These are phyloP conservation scores for Nannospalax galili DNA, from an alignment of 2,113 vertebrate genomes.

Conservation along the genomic window DNA sequence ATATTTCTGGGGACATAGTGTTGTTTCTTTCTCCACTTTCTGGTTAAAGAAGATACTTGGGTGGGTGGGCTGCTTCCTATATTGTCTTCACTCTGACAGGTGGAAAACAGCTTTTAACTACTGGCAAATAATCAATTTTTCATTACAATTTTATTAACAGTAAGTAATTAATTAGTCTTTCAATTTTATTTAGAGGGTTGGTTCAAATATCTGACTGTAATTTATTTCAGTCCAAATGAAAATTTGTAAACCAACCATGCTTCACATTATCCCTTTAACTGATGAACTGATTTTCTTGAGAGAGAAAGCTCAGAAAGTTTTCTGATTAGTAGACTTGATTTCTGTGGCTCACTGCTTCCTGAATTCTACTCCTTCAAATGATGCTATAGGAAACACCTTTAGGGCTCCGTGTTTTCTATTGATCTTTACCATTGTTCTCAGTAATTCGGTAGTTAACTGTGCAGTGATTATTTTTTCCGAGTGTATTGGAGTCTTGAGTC, in stretches of 20 bases:
- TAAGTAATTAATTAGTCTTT: slow-evolving; percentile 70
- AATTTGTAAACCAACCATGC: slow-evolving; percentile 61
- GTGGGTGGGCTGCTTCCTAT: slow-evolving; percentile 22
- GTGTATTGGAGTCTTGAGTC: background rate
- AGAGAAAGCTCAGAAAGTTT: slow-evolving; percentile 70
- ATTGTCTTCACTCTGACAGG: slow-evolving; percentile 49
- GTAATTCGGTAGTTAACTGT: slow-evolving; percentile 77
- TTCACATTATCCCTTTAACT: slow-evolving; percentile 60
- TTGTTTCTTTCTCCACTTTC: slow-evolving; percentile 52
- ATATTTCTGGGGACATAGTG: background rate
- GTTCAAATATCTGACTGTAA: slow-evolving; percentile 44
- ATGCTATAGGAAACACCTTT: slow-evolving; percentile 75
- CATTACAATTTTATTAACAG: slow-evolving; percentile 76
- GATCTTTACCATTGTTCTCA: slow-evolving; percentile 73
- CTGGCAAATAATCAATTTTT: slow-evolving; percentile 72
- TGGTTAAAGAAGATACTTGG: slow-evolving; percentile 30
- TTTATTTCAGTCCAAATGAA: slow-evolving; percentile 59
- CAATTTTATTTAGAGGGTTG: slow-evolving; percentile 69
- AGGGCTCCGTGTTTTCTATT: slow-evolving; percentile 67
- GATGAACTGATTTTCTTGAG: slow-evolving; percentile 65
- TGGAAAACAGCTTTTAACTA: slow-evolving; percentile 69
- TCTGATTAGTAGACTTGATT: slow-evolving; percentile 77
- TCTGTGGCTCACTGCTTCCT: slow-evolving; percentile 71
- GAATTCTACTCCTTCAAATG: slow-evolving; percentile 75
- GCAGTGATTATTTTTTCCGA: slow-evolving; percentile 68